Conservation (phyloP, 2,888 invertebrate genomes). For the Ptychoptera contaminata region DNA sequence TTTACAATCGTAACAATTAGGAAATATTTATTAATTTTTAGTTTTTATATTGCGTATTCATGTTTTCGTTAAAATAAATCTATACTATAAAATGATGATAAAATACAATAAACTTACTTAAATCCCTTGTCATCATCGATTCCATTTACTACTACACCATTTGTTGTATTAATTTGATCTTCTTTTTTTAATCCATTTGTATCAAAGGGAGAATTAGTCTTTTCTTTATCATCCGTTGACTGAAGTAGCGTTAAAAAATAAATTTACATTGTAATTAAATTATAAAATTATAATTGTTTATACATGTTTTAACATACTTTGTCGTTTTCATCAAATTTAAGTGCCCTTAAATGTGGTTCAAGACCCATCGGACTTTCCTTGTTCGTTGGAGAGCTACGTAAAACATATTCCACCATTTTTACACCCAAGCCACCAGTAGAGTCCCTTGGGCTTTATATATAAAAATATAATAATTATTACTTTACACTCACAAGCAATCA, state of each 20-base stretch:
- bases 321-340: slow-evolving; percentile 41
- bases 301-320: slow-evolving; percentile 20
- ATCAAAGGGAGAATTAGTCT: slow-evolving; percentile 36
- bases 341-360: slow-evolving; percentile 46
- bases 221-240: slow-evolving; percentile 36
- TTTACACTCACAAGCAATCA: not conserved
- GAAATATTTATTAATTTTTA: no score
- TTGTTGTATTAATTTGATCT: slow-evolving; percentile 38
- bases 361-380: slow-evolving; percentile 44
- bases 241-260: slow-evolving; percentile 16
- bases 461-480: slow-evolving; percentile 1
- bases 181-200: slow-evolving; percentile 34
- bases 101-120: slow-evolving; percentile 49
- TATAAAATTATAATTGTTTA: not conserved
- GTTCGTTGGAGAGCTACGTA: slow-evolving; percentile 79
- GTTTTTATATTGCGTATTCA: no score
- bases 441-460: slow-evolving; percentile 60
- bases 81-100: no score
- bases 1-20: no score
- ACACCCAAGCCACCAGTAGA: slow-evolving; percentile 83
- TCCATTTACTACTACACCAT: slow-evolving; percentile 44
- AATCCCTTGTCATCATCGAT: slow-evolving; percentile 80
- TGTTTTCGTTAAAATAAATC: not conserved
- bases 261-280: slow-evolving; percentile 3
- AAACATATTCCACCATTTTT: slow-evolving; percentile 97